Percentiles rank a stretch among this genome's conserved stretches.
phyloP scores from a whole-genome alignment of 2,888 invertebrate genomes.

The Caradrina clavipalpis region DNA sequence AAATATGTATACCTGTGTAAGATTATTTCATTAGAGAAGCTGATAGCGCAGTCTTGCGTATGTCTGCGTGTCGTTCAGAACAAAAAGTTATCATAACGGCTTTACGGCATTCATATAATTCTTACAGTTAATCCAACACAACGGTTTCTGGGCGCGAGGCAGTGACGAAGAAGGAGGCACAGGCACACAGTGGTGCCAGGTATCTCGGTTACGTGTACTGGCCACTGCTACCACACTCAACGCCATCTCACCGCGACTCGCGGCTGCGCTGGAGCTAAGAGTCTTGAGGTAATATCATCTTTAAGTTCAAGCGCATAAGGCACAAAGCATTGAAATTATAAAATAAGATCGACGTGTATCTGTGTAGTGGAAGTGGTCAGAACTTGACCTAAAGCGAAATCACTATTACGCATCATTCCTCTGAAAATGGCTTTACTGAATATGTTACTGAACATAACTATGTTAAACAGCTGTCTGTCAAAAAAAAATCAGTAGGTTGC shows the following conservation, averaged over 20 bases:
- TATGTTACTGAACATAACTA: too few relatives aligned
- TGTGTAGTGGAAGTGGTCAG: background rate
- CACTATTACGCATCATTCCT: too few relatives aligned
- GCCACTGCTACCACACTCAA: constrained; percentile 69
- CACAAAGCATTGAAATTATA: background rate
- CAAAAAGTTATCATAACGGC: background rate
- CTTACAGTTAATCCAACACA: constrained; percentile 76
- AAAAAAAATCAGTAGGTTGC: background rate
- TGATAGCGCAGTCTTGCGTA: too few relatives aligned
- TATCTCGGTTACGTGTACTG: constrained; percentile 71
- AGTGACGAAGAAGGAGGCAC: constrained; percentile 73
- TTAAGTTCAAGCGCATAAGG: background rate
- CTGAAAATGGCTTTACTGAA: too few relatives aligned
- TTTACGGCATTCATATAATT: background rate
- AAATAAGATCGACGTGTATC: background rate
- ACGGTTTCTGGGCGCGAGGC: constrained; percentile 79
- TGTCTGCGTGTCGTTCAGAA: background rate
- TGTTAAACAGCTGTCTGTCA: too few relatives aligned
- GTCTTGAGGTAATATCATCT: constrained; percentile 62
- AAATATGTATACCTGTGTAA: too few relatives aligned
- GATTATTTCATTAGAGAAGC: too few relatives aligned
- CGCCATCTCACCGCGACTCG: constrained; percentile 72
- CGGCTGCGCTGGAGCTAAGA: constrained; percentile 66
- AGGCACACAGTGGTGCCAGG: constrained; percentile 73
- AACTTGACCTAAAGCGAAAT: background rate